A percentile compares a stretch with the other conserved stretches of the same genome.
phyloP scores from a whole-genome alignment of 2,113 vertebrate species.

The Sprattus sprattus region DNA sequence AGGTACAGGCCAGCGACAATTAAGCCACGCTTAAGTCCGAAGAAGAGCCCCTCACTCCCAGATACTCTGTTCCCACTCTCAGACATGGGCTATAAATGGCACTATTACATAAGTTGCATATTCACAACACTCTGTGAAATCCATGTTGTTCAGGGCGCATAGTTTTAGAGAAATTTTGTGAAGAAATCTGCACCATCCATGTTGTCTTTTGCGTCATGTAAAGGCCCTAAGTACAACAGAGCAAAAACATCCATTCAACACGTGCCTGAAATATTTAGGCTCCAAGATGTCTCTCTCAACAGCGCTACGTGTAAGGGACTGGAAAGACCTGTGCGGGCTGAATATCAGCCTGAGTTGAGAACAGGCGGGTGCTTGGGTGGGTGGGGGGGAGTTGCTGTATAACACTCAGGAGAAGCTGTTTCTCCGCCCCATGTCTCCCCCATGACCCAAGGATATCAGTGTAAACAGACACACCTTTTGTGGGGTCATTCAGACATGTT shows the following conservation, averaged over 20 bases:
- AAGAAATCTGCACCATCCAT: background rate
- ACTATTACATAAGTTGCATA: background rate
- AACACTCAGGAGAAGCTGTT: background rate
- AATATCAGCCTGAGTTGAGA: background rate
- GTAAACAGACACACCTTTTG: slow-evolving; percentile 17
- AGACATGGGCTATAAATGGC: background rate
- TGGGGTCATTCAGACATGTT: slow-evolving; percentile 17
- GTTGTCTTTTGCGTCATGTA: background rate
- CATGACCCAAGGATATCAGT: background rate
- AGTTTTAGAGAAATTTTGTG: background rate
- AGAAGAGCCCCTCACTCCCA: background rate
- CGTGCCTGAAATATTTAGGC: background rate
- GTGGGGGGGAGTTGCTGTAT: background rate
- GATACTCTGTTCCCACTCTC: background rate
- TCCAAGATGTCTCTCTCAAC: background rate
- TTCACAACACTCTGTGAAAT: background rate
- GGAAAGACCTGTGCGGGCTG: background rate
- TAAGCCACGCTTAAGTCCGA: background rate
- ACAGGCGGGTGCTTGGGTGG: background rate
- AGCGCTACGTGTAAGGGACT: background rate
- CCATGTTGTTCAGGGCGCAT: background rate
- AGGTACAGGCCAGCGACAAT: slow-evolving; percentile 43
- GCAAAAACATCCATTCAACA: background rate
- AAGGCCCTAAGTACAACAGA: background rate
- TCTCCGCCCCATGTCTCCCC: background rate